A percentile compares a stretch with the other conserved stretches of the same genome.
These are phyloP conservation scores for Drosophila seguyi DNA, from an alignment of 1,140 invertebrate genomes.

Conservation along the genomic window DNA sequence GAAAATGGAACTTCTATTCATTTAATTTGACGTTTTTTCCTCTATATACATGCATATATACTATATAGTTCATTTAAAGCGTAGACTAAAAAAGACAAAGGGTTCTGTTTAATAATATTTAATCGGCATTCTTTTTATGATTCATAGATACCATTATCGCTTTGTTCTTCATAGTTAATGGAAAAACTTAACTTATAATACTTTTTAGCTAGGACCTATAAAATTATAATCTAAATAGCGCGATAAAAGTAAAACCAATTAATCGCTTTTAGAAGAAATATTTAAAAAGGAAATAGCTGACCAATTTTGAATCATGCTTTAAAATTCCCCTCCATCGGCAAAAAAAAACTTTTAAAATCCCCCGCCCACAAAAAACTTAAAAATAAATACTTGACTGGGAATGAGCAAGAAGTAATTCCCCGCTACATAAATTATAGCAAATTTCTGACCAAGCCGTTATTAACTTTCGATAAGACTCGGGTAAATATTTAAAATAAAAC, in stretches of 20 bases:
- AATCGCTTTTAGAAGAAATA: not conserved
- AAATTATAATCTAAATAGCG: no score
- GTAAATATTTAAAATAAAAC: slow-evolving; percentile 30
- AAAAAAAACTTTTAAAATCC: not conserved
- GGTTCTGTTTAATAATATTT: not conserved
- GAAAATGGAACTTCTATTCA: not conserved
- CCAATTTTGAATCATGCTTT: not conserved
- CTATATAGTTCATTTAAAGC: not conserved
- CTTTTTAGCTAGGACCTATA: no score
- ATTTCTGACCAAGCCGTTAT: slow-evolving; percentile 18
- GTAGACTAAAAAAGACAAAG: not conserved
- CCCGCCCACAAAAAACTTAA: not conserved
- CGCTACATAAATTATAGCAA: not conserved
- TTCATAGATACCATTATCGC: slow-evolving; percentile 2
- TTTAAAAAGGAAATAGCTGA: not conserved
- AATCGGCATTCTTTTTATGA: slow-evolving; percentile 1
- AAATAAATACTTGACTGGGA: not conserved
- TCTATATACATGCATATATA: no score
- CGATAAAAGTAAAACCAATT: not conserved
- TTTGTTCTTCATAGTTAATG: not conserved
- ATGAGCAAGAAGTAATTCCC: slow-evolving; percentile 4
- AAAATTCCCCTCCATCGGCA: not conserved
- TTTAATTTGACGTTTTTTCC: not conserved
- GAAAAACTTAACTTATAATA: no score
- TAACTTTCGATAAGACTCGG: slow-evolving; percentile 19